phyloP scores from a whole-genome alignment of 2,113 vertebrate genomes.

The Pelmatolapia mariae region DNA sequence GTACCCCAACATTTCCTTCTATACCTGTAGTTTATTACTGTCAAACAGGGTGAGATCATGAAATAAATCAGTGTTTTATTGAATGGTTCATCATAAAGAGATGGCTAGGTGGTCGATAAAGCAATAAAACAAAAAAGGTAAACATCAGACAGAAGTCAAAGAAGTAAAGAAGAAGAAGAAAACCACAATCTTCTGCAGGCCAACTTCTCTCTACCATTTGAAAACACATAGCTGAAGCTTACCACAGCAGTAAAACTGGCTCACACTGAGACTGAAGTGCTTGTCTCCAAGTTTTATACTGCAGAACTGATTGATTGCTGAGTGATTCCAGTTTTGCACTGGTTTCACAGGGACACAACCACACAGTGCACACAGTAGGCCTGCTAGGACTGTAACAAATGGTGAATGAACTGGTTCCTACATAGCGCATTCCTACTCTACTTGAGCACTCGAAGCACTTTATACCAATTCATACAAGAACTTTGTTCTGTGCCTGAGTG shows the following conservation, averaged over 20 bases:
- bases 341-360: neutral
- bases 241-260: neutral
- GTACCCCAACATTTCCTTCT: neutral
- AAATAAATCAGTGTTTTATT: neutral
- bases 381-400: neutral
- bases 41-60: neutral
- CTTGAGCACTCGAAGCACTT: neutral
- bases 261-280: neutral
- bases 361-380: neutral
- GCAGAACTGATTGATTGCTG: neutral
- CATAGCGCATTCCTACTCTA: neutral
- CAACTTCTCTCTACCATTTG: neutral
- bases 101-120: neutral
- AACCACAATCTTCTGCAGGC: neutral
- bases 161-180: neutral
- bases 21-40: constrained; percentile 4
- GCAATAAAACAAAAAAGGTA: neutral
- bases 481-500: neutral
- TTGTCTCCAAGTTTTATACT: neutral
- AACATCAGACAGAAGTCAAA: neutral
- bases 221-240: neutral
- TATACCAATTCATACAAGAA: neutral
- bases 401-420: neutral
- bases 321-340: neutral
- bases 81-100: neutral